Evolutionary conservation across 2,113 vertebrate genomes (phyloP).

Genomic region (Datnioides undecimradiatus): DNA sequence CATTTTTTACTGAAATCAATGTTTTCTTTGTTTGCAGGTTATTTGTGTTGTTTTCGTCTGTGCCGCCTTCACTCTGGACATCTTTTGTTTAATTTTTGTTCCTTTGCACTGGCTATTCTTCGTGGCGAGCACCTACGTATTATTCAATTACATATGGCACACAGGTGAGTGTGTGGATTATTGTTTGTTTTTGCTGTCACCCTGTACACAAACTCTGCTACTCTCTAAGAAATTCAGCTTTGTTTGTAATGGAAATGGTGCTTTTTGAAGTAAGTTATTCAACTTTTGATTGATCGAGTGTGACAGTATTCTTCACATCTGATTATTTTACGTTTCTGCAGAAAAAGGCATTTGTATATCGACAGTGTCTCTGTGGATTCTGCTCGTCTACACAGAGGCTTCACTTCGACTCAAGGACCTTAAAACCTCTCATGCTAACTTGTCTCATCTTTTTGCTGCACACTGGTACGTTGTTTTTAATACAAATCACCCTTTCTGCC

Average conservation of each 20-base stretch:
- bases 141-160: slow-evolving; percentile 89
- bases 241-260: background rate
- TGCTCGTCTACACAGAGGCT: slow-evolving; percentile 87
- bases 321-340: slow-evolving; percentile 57
- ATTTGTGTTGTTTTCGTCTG: slow-evolving; percentile 87
- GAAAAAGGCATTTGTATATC: slow-evolving; percentile 88
- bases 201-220: background rate
- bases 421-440: slow-evolving; percentile 85
- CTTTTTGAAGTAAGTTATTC: background rate
- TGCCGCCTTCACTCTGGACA: slow-evolving; percentile 87
- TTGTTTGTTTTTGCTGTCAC: background rate
- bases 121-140: slow-evolving; percentile 87
- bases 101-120: slow-evolving; percentile 89
- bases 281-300: background rate
- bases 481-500: background rate
- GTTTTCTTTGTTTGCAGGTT: slow-evolving; percentile 77
- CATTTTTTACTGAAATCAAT: slow-evolving; percentile 5
- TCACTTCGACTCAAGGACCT: slow-evolving; percentile 86
- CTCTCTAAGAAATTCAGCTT: background rate
- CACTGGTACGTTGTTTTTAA: slow-evolving; percentile 81
- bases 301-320: background rate
- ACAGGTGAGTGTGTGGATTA: slow-evolving; percentile 79
- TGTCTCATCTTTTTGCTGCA: slow-evolving; percentile 87
- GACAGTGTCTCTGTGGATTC: slow-evolving; percentile 86
- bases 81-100: slow-evolving; percentile 88